These are phyloP conservation scores for Microtus richardsoni DNA, from an alignment of 2,113 vertebrate genomes.

Conservation along the genomic window DNA sequence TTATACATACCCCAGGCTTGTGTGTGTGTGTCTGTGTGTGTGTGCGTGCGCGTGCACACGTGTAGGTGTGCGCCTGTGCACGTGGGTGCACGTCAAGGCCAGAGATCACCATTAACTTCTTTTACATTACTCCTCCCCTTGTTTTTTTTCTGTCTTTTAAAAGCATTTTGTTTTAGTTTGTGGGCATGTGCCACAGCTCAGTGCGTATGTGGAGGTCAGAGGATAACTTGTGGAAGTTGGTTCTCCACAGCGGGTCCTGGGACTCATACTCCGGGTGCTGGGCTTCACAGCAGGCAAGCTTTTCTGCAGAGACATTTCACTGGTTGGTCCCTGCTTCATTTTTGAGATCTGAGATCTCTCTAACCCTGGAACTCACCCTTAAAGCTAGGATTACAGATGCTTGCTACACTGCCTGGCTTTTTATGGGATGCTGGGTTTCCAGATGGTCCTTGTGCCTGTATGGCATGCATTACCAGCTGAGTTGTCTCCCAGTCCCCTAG, in stretches of 20 bases:
- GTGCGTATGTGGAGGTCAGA: background rate
- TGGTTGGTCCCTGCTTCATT: background rate
- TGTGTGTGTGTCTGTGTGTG: background rate
- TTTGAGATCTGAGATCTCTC: background rate
- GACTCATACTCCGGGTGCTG: background rate
- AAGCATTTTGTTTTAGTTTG: background rate
- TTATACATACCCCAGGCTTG: background rate
- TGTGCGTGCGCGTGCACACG: background rate
- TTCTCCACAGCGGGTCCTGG: background rate
- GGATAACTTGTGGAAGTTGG: no score
- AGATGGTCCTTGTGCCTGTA: background rate
- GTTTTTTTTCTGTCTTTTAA: background rate
- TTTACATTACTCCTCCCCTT: background rate
- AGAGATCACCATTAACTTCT: background rate
- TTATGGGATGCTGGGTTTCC: no score
- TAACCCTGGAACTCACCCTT: background rate
- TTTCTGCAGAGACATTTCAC: background rate
- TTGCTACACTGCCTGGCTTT: no score
- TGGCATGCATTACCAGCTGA: background rate
- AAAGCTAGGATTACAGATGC: background rate
- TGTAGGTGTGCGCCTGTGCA: background rate
- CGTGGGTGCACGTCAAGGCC: background rate
- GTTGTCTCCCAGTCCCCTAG: no score
- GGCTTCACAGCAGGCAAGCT: no score
- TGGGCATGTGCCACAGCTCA: background rate